These are phyloP conservation scores for Blennius ocellaris DNA, from an alignment of 2,113 vertebrate species.

Conservation along the genomic window DNA sequence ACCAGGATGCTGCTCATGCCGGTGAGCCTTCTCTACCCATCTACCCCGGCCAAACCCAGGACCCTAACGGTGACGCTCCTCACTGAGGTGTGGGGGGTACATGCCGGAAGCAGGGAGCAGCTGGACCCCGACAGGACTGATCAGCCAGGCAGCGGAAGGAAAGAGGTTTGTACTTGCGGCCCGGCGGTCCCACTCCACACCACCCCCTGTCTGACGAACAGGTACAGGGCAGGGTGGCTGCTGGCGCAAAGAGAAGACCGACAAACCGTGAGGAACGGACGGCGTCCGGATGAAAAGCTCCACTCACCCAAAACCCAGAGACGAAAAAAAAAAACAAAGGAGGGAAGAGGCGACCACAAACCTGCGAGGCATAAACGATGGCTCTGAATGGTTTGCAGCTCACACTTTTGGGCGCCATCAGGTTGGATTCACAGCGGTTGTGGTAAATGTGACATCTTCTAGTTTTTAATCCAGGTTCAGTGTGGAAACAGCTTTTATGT, in stretches of 20 bases:
- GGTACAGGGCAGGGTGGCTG: constrained; percentile 72
- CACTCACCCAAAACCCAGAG: constrained; percentile 21
- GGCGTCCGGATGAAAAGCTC: constrained; percentile 9
- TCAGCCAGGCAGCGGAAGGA: constrained; percentile 79
- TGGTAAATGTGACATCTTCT: background rate
- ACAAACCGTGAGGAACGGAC: constrained; percentile 65
- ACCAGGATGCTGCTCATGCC: constrained; percentile 57
- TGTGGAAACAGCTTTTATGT: too few relatives aligned
- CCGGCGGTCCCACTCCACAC: constrained; percentile 77
- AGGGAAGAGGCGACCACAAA: constrained; percentile 1
- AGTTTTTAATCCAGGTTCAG: too few relatives aligned
- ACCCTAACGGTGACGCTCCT: constrained; percentile 55
- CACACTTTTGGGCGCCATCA: background rate
- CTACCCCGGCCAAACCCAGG: constrained; percentile 35
- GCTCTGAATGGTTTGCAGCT: background rate
- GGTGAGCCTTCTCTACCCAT: constrained; percentile 40
- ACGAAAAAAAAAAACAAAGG: constrained; percentile 15
- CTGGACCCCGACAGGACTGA: constrained; percentile 64
- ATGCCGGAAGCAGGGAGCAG: constrained; percentile 72
- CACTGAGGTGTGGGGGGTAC: constrained; percentile 63
- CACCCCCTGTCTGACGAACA: constrained; percentile 76
- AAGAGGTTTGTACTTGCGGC: constrained; percentile 82
- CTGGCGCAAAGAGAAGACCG: constrained; percentile 77
- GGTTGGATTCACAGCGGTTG: constrained; percentile 37
- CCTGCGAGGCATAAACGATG: constrained; percentile 3